Conservation (phyloP, 2,113 vertebrate genomes). For the Anguilla rostrata region DNA sequence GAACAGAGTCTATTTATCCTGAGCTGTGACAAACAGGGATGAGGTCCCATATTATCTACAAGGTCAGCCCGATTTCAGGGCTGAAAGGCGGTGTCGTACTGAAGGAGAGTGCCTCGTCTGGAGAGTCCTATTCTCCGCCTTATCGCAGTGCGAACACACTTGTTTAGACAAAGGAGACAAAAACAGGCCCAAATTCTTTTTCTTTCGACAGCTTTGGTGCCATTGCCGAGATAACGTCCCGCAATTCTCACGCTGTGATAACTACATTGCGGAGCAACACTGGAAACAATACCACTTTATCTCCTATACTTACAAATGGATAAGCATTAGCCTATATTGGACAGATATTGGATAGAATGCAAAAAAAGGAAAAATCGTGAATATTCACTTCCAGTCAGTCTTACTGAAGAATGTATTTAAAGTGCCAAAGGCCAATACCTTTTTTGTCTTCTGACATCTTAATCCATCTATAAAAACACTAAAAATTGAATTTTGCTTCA, state of each 20-base stretch:
- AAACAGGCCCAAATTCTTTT: conserved; percentile 27
- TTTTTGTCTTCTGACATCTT: conserved; percentile 26
- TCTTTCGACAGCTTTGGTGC: conserved; percentile 20
- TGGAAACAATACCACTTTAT: conserved; percentile 32
- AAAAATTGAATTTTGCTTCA: neutral
- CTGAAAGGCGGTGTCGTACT: conserved; percentile 25
- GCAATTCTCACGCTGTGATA: conserved; percentile 10
- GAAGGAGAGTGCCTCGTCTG: conserved; percentile 29
- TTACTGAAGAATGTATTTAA: conserved; percentile 29
- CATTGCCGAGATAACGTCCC: conserved; percentile 38
- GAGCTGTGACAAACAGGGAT: conserved; percentile 40
- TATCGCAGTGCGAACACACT: conserved; percentile 47
- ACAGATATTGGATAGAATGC: conserved; percentile 14
- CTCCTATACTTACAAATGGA: conserved; percentile 16
- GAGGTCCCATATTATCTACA: conserved; percentile 48
- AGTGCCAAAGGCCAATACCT: conserved; percentile 32
- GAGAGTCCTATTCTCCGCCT: conserved; percentile 35
- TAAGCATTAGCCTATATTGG: conserved; percentile 19
- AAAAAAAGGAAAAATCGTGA: conserved; percentile 10
- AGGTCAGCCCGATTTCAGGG: conserved; percentile 48
- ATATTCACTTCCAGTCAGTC: neutral
- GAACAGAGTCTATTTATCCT: conserved; percentile 45
- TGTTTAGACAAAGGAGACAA: conserved; percentile 44
- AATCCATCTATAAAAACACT: conserved; percentile 13
- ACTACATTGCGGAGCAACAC: conserved; percentile 19